Conservation (phyloP, 1,140 invertebrate genomes). For the Zaprionus nigranus region DNA sequence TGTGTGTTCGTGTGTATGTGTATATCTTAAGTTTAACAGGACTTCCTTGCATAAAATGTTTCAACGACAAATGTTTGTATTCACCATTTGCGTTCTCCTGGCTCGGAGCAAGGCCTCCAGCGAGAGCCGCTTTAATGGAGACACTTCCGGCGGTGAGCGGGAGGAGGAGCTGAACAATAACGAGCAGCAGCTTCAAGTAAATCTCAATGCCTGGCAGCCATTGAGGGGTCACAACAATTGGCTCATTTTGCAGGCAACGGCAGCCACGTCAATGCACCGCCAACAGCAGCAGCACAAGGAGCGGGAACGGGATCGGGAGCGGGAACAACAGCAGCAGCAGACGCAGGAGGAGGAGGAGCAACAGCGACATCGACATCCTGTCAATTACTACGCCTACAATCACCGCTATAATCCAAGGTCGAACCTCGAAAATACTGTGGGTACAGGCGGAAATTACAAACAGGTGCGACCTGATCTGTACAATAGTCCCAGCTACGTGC, state of each 20-base stretch:
- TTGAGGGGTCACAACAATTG: constrained; percentile 72
- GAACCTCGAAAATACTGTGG: constrained; percentile 24
- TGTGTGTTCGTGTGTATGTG: constrained; percentile 21
- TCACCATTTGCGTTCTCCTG: constrained; percentile 51
- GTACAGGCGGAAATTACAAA: constrained; percentile 74
- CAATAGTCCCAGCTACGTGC: constrained; percentile 62
- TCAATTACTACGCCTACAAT: constrained; percentile 79
- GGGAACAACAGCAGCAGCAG: background rate
- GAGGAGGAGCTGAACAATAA: constrained; percentile 20
- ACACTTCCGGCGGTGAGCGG: constrained; percentile 48
- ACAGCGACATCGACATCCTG: constrained; percentile 59
- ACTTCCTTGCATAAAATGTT: constrained; percentile 49
- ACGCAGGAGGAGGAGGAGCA: background rate
- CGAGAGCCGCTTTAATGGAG: constrained; percentile 63
- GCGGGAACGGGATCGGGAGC: background rate
- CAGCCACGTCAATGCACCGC: constrained; percentile 59
- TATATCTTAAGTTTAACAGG: constrained; percentile 5
- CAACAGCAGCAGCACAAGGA: constrained; percentile 23
- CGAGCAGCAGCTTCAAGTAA: constrained; percentile 51
- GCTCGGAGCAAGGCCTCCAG: constrained; percentile 25
- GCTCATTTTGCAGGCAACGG: constrained; percentile 73
- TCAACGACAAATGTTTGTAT: constrained; percentile 54
- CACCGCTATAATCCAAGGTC: constrained; percentile 67
- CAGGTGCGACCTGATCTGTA: constrained; percentile 49
- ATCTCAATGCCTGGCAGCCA: constrained; percentile 71